Evolutionary conservation across 2,797 vertebrate genomes (phyloP), one percentile per base, ranked within the genome.

Genomic region (Eidolon dupreanum): DNA sequence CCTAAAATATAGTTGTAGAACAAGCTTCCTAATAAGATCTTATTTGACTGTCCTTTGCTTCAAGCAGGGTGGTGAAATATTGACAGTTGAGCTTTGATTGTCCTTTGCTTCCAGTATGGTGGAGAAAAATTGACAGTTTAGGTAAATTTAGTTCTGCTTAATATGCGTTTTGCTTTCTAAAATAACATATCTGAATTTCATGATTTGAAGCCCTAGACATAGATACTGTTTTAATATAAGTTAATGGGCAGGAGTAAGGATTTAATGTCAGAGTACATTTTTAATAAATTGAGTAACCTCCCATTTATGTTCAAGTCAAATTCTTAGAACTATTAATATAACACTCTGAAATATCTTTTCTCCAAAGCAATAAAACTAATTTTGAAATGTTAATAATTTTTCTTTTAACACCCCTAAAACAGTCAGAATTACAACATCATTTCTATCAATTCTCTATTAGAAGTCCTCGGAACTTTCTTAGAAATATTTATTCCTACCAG

Each of bases 311-410:
- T 91, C 36, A 49, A 59, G 13, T 59, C 65, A 41, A 86, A 93
- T 85, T 85, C 53, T 84, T 93, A 3, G 66, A 95, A 93, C 20
- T 26, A 93, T 82, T 73, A 89, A 68, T 59, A 88, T 49, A 49
- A 96, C 93, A 86, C 15, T 86, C 51, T 75, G n/a, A 89, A 77
- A 51, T 91, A 82, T 26, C 68, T 77, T 96, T 91, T 57, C 73
- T 86, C 31, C 70, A 65, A 90, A 77, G 49, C 85, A 91, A 59
- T 91, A 63, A 90, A 95, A 85, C 93, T 94, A 85, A 16, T 68
- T 43, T 88, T 83, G 93, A 85, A 85, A 81, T 77, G 73, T 86
- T 68, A 83, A 88, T 79, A 49, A 90, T 20, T 88, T 81, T 24
- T n/a, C 43, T 95, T 82, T 83, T 51, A 87, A 49, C 46, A 70